Evolutionary conservation across 2,888 invertebrate genomes (phyloP).

Genomic region (Thyatira batis): DNA sequence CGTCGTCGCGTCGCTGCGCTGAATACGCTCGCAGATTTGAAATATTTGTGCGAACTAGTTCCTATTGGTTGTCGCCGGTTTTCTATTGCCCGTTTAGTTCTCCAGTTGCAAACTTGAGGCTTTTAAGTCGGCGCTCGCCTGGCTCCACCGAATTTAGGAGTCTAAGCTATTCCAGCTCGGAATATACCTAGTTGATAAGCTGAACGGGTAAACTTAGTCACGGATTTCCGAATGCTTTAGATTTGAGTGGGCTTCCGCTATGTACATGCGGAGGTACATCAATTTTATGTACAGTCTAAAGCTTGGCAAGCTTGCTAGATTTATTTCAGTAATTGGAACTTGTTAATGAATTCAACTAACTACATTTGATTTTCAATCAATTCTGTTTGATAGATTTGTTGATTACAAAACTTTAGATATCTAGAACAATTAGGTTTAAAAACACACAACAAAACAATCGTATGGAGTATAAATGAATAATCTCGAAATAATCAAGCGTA

Average conservation of each 20-base stretch:
- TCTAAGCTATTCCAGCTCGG: slow-evolving; percentile 34
- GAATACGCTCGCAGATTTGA: slow-evolving; percentile 30
- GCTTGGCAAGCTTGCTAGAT: not conserved
- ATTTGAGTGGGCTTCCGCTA: not conserved
- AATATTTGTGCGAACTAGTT: slow-evolving; percentile 27
- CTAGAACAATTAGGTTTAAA: too few species aligned
- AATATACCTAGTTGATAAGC: slow-evolving; percentile 33
- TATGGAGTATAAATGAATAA: not conserved
- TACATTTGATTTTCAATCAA: not conserved
- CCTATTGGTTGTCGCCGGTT: slow-evolving; percentile 18
- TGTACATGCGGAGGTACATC: not conserved
- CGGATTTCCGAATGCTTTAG: slow-evolving; percentile 12
- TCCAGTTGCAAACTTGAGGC: slow-evolving; percentile 31
- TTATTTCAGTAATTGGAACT: not conserved
- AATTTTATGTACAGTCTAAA: not conserved
- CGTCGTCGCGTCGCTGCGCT: too few species aligned
- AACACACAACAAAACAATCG: not conserved
- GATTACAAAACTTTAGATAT: too few species aligned
- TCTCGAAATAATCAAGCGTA: not conserved
- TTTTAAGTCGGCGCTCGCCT: slow-evolving; percentile 34
- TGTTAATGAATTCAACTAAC: not conserved
- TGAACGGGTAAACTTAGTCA: slow-evolving; percentile 43
- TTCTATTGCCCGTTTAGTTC: slow-evolving; percentile 31
- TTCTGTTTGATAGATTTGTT: too few species aligned
- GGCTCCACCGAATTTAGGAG: slow-evolving; percentile 35